These are phyloP conservation scores for Echinarachnius parma DNA, from an alignment of 53 echinoderm and acorn worm species.

Conservation along the genomic window DNA sequence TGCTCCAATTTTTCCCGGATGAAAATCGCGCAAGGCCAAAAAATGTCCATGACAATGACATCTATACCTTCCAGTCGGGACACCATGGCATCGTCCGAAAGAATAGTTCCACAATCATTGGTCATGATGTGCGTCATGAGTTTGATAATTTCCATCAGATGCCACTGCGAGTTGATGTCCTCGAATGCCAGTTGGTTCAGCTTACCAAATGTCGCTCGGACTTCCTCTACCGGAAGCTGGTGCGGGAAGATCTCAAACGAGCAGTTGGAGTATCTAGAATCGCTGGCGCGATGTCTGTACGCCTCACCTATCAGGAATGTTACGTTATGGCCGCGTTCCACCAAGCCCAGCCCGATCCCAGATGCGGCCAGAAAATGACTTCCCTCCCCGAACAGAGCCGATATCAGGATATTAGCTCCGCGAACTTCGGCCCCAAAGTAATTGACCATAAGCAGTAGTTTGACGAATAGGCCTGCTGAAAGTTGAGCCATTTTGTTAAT, in stretches of 20 bases:
- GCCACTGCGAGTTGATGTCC: no score
- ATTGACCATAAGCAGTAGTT: no score
- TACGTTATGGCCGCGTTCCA: conserved; percentile 34
- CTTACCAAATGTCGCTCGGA: neutral
- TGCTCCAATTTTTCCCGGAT: no score
- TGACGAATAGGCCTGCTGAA: no score
- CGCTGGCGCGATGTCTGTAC: conserved; percentile 24
- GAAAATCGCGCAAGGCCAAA: conserved; percentile 29
- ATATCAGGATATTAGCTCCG: conserved; percentile 9
- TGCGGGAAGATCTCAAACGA: conserved; percentile 27
- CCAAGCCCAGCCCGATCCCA: conserved; percentile 2
- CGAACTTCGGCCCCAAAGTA: no score
- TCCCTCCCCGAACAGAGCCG: conserved; percentile 18
- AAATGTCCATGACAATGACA: conserved; percentile 11
- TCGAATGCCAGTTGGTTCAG: conserved; percentile 4
- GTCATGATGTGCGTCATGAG: neutral
- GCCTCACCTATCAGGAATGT: conserved; percentile 38
- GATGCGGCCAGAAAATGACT: conserved; percentile 27
- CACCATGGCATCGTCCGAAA: neutral
- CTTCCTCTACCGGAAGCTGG: conserved; percentile 10
- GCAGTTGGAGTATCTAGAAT: conserved; percentile 20
- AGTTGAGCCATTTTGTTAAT: no score
- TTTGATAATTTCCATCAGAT: neutral
- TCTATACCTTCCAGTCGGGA: neutral
- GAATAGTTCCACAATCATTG: neutral